These are phyloP conservation scores for Entomyzon cyanotis DNA, from an alignment of 2,113 vertebrate species.

Conservation along the genomic window DNA sequence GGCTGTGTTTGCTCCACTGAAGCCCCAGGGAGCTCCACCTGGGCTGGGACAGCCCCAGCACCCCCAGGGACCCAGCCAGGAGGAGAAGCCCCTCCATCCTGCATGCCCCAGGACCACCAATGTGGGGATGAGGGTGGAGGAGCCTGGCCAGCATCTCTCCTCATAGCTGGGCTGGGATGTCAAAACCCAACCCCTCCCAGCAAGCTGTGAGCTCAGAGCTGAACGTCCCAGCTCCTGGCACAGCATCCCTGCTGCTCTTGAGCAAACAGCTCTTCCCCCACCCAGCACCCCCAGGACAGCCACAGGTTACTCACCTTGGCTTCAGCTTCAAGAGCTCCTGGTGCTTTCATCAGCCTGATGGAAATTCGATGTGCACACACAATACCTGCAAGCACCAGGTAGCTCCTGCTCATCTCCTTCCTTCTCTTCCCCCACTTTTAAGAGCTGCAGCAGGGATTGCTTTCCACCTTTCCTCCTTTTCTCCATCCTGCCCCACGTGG, in stretches of 20 bases:
- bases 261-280: neutral
- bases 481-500: neutral
- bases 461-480: neutral
- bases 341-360: neutral
- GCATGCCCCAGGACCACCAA: accelerated
- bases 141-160: neutral
- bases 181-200: neutral
- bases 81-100: neutral
- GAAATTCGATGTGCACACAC: neutral
- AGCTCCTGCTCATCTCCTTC: neutral
- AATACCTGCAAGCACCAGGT: neutral
- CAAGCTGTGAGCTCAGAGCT: neutral
- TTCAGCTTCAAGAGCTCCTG: neutral
- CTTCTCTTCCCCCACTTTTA: neutral
- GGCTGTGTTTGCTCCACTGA: neutral
- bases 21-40: neutral
- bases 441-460: neutral
- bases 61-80: neutral
- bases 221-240: neutral
- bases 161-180: neutral
- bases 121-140: neutral
- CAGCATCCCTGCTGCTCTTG: neutral
- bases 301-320: neutral
- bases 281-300: neutral
- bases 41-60: accelerated